These are phyloP conservation scores for Proterorhinus semilunaris DNA, from an alignment of 2,113 vertebrate genomes.

Conservation along the genomic window DNA sequence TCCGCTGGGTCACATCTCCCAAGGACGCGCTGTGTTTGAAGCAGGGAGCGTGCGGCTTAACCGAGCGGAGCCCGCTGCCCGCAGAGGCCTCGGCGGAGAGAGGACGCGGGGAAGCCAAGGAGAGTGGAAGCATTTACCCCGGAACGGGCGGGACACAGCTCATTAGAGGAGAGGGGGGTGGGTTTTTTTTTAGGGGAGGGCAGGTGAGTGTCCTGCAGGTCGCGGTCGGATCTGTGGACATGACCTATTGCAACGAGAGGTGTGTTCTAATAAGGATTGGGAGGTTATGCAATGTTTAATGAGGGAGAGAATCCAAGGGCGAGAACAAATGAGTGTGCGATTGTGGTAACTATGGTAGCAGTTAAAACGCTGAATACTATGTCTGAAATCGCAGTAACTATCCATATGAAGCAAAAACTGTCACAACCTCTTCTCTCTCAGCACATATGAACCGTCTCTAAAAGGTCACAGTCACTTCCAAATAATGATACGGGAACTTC, in stretches of 20 bases:
- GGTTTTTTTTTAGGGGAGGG: conserved; percentile 27
- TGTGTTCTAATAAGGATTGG: neutral
- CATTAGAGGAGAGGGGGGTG: conserved; percentile 30
- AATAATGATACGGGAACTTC: too few relatives aligned
- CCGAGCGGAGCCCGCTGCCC: conserved; percentile 65
- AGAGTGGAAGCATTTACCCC: conserved; percentile 8
- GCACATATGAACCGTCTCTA: too few relatives aligned
- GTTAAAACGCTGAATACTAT: too few relatives aligned
- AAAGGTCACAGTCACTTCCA: too few relatives aligned
- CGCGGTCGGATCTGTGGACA: conserved; percentile 2
- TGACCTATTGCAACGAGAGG: conserved; percentile 3
- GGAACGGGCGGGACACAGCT: conserved; percentile 18
- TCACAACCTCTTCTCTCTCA: too few relatives aligned
- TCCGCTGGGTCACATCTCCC: conserved; percentile 48
- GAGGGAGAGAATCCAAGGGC: conserved; percentile 2
- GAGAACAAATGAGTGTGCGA: neutral
- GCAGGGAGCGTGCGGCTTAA: conserved; percentile 62
- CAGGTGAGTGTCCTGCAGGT: conserved; percentile 15
- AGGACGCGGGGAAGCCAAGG: conserved; percentile 51
- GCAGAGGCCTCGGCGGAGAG: conserved; percentile 55
- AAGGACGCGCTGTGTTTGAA: conserved; percentile 63
- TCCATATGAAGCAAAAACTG: too few relatives aligned
- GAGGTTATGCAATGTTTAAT: conserved; percentile 2
- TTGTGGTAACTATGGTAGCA: too few relatives aligned
- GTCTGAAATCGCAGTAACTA: too few relatives aligned